These are phyloP conservation scores for Ptychochromis oligacanthus DNA, from an alignment of 2,113 vertebrate species.

Conservation along the genomic window DNA sequence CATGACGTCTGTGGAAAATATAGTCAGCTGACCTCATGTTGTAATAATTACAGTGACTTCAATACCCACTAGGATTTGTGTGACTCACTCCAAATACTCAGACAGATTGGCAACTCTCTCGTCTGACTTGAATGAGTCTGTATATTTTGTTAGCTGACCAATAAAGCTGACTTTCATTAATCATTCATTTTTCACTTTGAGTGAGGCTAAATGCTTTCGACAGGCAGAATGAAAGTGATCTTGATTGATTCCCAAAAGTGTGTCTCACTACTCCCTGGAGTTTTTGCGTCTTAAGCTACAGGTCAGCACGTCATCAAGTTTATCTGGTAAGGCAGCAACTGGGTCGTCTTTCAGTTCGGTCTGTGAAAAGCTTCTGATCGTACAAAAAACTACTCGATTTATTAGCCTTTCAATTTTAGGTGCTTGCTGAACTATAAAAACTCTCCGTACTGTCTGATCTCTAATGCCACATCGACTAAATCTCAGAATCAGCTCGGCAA, in stretches of 20 bases:
- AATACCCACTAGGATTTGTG: background rate
- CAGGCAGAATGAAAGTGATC: background rate
- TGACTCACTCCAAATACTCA: background rate
- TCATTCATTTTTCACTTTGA: background rate
- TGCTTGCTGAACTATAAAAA: constrained; percentile 21
- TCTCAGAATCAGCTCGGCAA: constrained; percentile 6
- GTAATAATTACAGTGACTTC: background rate
- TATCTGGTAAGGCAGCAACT: background rate
- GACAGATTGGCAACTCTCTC: background rate
- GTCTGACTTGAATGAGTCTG: background rate
- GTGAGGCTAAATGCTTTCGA: background rate
- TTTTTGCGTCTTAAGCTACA: constrained; percentile 8
- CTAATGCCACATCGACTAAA: constrained; percentile 35
- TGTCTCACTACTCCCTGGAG: background rate
- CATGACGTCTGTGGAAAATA: background rate
- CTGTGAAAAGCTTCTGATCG: constrained; percentile 38
- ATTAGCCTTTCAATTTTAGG: constrained; percentile 32
- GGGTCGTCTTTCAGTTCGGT: constrained; percentile 3
- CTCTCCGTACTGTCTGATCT: background rate
- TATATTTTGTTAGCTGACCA: background rate
- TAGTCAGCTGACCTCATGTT: background rate
- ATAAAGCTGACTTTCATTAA: background rate
- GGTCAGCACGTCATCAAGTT: background rate
- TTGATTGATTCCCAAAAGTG: background rate
- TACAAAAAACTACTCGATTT: background rate